phyloP scores from a whole-genome alignment of 2,888 invertebrate species.

The Lithophane socia region DNA sequence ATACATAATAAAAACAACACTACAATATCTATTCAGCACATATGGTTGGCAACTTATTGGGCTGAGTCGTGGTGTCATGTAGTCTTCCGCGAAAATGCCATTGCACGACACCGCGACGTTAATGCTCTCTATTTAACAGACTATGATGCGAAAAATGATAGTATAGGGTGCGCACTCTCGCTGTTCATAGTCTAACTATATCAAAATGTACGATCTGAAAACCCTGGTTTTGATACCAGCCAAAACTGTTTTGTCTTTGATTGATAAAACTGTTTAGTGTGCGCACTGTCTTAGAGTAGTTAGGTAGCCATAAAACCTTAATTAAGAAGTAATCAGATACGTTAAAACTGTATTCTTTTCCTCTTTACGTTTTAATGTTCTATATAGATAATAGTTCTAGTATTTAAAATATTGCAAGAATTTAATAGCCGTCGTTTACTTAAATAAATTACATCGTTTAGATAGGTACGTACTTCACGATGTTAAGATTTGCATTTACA shows the following conservation, averaged over 20 bases:
- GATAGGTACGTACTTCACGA: slow-evolving; percentile 18
- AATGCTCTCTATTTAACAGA: neutral
- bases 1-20: too few relatives aligned
- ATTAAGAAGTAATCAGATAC: slow-evolving; percentile 22
- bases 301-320: neutral
- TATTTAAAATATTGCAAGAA: slow-evolving; percentile 39
- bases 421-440: slow-evolving; percentile 28
- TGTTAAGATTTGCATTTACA: slow-evolving; percentile 40
- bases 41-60: too few relatives aligned
- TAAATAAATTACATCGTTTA: slow-evolving; percentile 44
- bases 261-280: neutral
- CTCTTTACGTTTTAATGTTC: neutral
- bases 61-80: too few relatives aligned
- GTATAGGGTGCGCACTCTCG: fast-evolving
- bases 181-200: too few relatives aligned
- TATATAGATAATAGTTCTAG: neutral
- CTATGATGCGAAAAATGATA: neutral
- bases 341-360: slow-evolving; percentile 1
- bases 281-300: neutral
- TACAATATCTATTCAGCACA: too few relatives aligned
- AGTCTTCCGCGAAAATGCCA: too few relatives aligned
- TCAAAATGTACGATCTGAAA: neutral
- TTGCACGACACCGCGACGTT: too few relatives aligned
- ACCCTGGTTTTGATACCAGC: too few relatives aligned
- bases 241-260: neutral